These are phyloP conservation scores for Empidonax traillii DNA, from an alignment of 2,113 vertebrate genomes.

Conservation along the genomic window DNA sequence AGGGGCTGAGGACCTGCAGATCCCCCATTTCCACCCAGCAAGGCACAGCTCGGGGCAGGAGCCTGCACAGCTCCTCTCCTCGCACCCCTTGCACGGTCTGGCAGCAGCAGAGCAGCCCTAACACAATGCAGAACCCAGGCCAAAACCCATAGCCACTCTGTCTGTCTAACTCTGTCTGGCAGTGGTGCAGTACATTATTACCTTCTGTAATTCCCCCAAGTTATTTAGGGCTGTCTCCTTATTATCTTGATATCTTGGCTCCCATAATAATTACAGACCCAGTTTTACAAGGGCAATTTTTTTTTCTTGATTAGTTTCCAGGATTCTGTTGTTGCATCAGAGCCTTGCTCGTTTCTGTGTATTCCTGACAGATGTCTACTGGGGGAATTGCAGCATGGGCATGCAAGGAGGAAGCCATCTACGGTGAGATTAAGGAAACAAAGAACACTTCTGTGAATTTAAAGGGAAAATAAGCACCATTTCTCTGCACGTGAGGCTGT, in stretches of 20 bases:
- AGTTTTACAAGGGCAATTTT: slow-evolving; percentile 68
- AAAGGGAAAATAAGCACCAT: not conserved
- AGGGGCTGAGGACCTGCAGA: not conserved
- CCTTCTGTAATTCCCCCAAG: slow-evolving; percentile 69
- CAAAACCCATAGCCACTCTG: slow-evolving; percentile 63
- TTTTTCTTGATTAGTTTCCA: slow-evolving; percentile 68
- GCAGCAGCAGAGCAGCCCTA: not conserved
- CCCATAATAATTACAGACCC: slow-evolving; percentile 69
- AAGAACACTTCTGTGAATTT: slow-evolving; percentile 19
- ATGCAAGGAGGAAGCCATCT: slow-evolving; percentile 49
- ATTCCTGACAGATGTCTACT: slow-evolving; percentile 62
- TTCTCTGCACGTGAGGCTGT: not conserved
- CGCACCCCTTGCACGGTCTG: not conserved
- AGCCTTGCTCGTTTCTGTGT: slow-evolving; percentile 59
- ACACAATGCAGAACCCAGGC: slow-evolving; percentile 54
- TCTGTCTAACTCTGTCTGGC: slow-evolving; percentile 64
- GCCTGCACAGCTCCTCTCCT: not conserved
- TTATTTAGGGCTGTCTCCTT: slow-evolving; percentile 72
- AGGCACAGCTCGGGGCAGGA: not conserved
- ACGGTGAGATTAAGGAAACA: slow-evolving; percentile 51
- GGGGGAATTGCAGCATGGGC: slow-evolving; percentile 52
- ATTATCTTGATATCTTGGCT: slow-evolving; percentile 70
- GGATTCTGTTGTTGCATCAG: slow-evolving; percentile 66
- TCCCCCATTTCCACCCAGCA: not conserved
- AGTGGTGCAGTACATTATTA: slow-evolving; percentile 56